Base-by-base conservation (phyloP, 2,113 vertebrate species). In the Indicator maculatus region DNA sequence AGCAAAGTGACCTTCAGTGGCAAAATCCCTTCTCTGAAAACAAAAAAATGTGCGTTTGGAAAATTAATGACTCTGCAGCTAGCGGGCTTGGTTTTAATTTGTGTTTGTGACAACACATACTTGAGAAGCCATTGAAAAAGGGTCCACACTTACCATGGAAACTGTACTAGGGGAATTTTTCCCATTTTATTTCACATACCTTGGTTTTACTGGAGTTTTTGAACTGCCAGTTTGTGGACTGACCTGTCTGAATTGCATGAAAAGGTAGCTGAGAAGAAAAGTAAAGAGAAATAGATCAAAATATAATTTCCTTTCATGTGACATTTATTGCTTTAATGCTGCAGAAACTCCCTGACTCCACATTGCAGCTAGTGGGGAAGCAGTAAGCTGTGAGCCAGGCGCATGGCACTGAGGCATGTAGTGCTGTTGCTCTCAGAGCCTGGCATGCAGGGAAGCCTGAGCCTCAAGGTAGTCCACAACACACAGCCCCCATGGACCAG, bases 31-130 rank as follows among this genome's bases (percentile, higher is more conserved):
- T 92, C 61, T 97, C 81, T 95, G 90, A 86, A 97, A 96, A 96
- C 73, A 96, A 89, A 97, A 17, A 45, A 86, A 64, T 93, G 71
- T 89, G 69, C 36, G 93, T 95, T 93, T 89, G 63, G 91, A 94
- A 96, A 96, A 93, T 94, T 97, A 97, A 97, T 97, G 96, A 96
- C 95, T 97, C 96, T 90, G 81, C 81, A 95, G 47, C 20, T 38
- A 96, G 75, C 26, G 63, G 83, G 76, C 84, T 92, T 82, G 5
- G 8, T 26, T 96, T 96, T 66, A 50, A 92, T 97, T 97, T 96
- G 82, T 82, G 61, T 69, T 91, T 67, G 81, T 83, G 55, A 86
- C 74, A 86, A 44, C 78, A 93, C 45, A 18, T 93, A 84, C 93
- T 84, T 84, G 85, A 95, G 75, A 91, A 66, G 76, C 17, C n/a